Percentiles rank a stretch among this genome's conserved stretches.
These are phyloP conservation scores for Leptopilina clavipes DNA, from an alignment of 1,140 invertebrate species.

Conservation along the genomic window DNA sequence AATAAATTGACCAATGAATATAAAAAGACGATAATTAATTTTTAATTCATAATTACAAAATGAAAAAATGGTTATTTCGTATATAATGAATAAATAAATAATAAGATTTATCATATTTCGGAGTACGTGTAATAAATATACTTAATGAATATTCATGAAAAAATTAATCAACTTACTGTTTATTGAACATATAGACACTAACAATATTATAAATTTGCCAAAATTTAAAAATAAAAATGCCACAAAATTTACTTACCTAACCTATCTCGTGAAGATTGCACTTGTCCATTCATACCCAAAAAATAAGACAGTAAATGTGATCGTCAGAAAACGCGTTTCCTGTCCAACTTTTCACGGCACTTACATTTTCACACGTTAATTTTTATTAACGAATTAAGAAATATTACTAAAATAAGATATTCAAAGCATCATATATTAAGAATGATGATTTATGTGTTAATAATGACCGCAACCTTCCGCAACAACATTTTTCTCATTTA, in stretches of 20 bases:
- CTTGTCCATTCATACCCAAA: constrained; percentile 66
- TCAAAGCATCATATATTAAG: neutral
- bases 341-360: neutral
- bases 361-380: constrained; percentile 3
- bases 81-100: no score
- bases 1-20: no score
- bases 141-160: no score
- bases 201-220: constrained; percentile 9
- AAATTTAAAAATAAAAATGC: constrained; percentile 19
- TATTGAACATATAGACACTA: no score
- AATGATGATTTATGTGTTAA: neutral
- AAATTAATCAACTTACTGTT: no score
- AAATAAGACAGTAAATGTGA: constrained; percentile 9
- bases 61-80: no score
- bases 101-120: neutral
- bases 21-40: no score
- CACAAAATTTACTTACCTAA: constrained; percentile 61
- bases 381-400: neutral
- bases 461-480: constrained; percentile 13
- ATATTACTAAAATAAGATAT: neutral
- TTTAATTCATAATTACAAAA: no score
- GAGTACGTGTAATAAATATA: neutral
- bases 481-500: constrained; percentile 11
- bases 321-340: constrained; percentile 33
- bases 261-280: constrained; percentile 68